Evolutionary conservation across 2,888 invertebrate genomes (phyloP).

Genomic region (Uropetala carovei): DNA sequence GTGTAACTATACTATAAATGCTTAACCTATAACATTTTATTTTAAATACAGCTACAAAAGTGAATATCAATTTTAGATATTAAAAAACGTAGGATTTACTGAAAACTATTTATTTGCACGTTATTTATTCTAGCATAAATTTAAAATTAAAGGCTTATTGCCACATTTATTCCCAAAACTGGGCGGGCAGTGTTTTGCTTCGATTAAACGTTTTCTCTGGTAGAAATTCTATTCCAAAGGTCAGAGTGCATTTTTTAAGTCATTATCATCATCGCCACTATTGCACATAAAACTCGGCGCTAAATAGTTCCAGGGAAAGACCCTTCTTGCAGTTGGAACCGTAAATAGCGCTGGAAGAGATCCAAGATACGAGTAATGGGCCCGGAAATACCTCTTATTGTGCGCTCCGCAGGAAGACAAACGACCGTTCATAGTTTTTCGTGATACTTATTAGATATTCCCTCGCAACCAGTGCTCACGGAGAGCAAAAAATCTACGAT

Average conservation of each 20-base stretch:
- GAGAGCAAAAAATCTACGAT: not conserved
- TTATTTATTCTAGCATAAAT: too few relatives aligned
- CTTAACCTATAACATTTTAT: too few relatives aligned
- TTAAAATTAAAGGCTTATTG: too few relatives aligned
- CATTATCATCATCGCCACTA: not conserved
- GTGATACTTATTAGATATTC: not conserved
- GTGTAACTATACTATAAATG: too few relatives aligned
- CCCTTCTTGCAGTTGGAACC: not conserved
- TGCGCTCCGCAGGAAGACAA: not conserved
- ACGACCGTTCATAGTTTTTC: not conserved
- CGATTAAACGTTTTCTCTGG: not conserved
- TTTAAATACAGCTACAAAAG: too few relatives aligned
- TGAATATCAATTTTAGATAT: too few relatives aligned
- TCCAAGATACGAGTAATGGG: not conserved
- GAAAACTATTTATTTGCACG: too few relatives aligned
- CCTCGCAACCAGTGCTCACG: not conserved
- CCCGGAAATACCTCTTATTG: not conserved
- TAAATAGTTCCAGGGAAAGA: not conserved
- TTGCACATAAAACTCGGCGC: not conserved
- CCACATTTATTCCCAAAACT: too few relatives aligned
- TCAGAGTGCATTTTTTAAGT: not conserved
- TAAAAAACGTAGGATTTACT: too few relatives aligned
- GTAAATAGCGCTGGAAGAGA: slow-evolving; percentile 3
- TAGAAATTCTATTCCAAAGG: not conserved
- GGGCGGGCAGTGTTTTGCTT: too few relatives aligned